Conservation (phyloP, 2,797 vertebrate species). For the Myotis pilosus region DNA sequence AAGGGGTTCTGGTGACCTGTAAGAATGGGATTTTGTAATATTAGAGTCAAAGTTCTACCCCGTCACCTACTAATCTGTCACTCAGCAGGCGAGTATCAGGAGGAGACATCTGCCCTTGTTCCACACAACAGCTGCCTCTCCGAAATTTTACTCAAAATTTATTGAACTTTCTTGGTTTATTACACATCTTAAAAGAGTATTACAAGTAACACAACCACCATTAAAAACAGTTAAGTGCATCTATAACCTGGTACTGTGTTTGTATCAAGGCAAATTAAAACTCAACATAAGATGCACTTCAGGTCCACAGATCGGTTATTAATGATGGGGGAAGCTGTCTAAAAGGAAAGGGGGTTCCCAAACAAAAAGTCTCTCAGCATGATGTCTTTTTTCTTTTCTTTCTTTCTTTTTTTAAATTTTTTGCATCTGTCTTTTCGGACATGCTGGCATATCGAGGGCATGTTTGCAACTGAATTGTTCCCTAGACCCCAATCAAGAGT, state of each 20-base stretch:
- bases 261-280: conserved; percentile 26
- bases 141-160: conserved; percentile 55
- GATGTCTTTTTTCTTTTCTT: background rate
- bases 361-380: background rate
- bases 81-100: conserved; percentile 43
- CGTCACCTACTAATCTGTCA: conserved; percentile 50
- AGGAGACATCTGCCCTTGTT: conserved; percentile 28
- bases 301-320: background rate
- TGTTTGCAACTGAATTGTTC: background rate
- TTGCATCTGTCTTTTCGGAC: background rate
- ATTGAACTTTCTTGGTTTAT: conserved; percentile 23
- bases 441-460: background rate
- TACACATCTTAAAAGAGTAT: background rate
- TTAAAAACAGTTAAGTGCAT: conserved; percentile 32
- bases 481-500: conserved; percentile 10
- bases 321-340: background rate
- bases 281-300: background rate
- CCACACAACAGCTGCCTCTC: background rate
- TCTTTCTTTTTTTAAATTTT: accelerated
- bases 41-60: conserved; percentile 49
- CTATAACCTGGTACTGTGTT: background rate
- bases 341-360: background rate
- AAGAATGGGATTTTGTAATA: conserved; percentile 56
- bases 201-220: background rate
- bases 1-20: conserved; percentile 64